phyloP scores from a whole-genome alignment of 2,888 invertebrate genomes.

The Harpagoxenus sublaevis region DNA sequence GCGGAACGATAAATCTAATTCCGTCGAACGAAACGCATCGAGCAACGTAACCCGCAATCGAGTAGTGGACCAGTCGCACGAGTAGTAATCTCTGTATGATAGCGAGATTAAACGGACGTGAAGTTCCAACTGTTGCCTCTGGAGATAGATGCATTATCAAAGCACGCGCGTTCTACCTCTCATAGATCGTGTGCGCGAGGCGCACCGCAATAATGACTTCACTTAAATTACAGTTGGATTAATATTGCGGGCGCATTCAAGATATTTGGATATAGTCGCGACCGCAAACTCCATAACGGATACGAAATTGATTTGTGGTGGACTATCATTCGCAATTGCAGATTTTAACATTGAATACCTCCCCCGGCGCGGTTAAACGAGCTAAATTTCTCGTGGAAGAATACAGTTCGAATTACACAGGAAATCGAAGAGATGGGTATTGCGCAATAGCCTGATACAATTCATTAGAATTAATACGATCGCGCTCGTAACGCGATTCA shows the following conservation, averaged over 20 bases:
- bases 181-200: slow-evolving; percentile 35
- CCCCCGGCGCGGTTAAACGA: background rate
- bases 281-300: slow-evolving; percentile 22
- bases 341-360: slow-evolving; percentile 4
- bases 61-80: slow-evolving; percentile 20
- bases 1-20: slow-evolving; percentile 49
- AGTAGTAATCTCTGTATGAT: slow-evolving; percentile 52
- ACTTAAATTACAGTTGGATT: slow-evolving; percentile 54
- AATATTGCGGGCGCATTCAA: slow-evolving; percentile 40
- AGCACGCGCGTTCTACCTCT: slow-evolving; percentile 30
- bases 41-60: slow-evolving; percentile 39
- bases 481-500: background rate
- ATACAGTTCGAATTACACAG: background rate
- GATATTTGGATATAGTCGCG: slow-evolving; percentile 33
- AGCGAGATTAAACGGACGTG: slow-evolving; percentile 50
- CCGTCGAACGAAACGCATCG: slow-evolving; percentile 29
- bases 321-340: slow-evolving; percentile 2
- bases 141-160: slow-evolving; percentile 58
- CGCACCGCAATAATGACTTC: slow-evolving; percentile 49
- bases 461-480: background rate
- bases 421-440: background rate
- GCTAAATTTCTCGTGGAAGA: background rate
- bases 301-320: slow-evolving; percentile 25
- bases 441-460: background rate
- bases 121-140: slow-evolving; percentile 60